Base-by-base conservation (phyloP, 1,140 invertebrate genomes). In the Aethina tumida region DNA sequence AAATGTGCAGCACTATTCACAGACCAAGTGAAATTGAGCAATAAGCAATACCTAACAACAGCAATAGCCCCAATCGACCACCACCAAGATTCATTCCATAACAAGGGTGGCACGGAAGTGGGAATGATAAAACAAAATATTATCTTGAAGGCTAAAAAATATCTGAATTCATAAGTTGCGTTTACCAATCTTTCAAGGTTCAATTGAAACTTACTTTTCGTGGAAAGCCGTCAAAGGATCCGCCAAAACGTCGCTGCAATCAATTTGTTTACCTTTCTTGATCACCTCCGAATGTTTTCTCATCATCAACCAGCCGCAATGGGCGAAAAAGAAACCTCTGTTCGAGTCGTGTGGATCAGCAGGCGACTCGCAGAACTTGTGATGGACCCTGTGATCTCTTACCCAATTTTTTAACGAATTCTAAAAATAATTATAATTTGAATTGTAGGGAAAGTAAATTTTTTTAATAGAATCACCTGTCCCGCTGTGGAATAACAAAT, bases 1-100 rank as follows among this genome's bases (percentile, higher is more conserved):
- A 81, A 74, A 57, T 93, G 88, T 2, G 88, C 88, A 0, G 75
- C 79, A 39, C 81, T 86, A 65, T 94, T 95, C 3, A 94, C 86
- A 3, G 85, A 66, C 88, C 89, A 94, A 0, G 90, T 94, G 21
- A 74, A 64, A 59, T 95, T 79, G 6, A 94, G 67, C 1, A 71
- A 71, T 0, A 79, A 14, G 1, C 68, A 67, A 53, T 84, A 86
- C 39, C 83, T 68, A 14, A 79, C 63, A 4, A 87, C 41, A 64
- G 59, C 18, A 64, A 60, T 55, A 67, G 67, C 49, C 15, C 34
- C 13, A 2, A 65, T 58, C 2, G 58, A 39, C 7, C 47, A 34
- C 41, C 64, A 67, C 63, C 68, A 34, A 58, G 51, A 41, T 60
- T 57, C 29, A 70, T 56, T 65, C 66, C 60, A 69, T 73, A 65